Evolutionary conservation across 2,113 vertebrate genomes (phyloP).

Genomic region (Chloroceryle aenea): DNA sequence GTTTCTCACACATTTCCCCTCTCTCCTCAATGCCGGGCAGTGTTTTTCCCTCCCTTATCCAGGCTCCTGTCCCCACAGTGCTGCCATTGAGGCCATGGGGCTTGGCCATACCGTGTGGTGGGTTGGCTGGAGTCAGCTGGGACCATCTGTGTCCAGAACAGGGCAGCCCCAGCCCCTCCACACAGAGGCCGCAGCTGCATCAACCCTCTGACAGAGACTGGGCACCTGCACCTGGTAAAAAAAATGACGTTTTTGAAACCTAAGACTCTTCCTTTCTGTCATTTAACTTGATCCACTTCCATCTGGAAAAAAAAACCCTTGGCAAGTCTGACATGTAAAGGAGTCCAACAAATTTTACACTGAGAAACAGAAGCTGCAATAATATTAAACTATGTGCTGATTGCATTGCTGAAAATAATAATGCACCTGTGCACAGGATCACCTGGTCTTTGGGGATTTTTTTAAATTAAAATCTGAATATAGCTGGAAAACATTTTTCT

Average conservation of each 20-base stretch:
- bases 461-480: background rate
- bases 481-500: background rate
- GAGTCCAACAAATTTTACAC: background rate
- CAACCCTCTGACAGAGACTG: fast-evolving
- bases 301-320: background rate
- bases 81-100: fast-evolving
- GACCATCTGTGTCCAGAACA: fast-evolving
- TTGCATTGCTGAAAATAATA: background rate
- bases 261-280: background rate
- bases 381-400: background rate
- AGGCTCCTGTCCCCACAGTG: background rate
- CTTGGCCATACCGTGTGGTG: fast-evolving
- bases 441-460: too few species aligned
- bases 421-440: fast-evolving
- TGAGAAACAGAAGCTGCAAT: background rate
- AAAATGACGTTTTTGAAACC: background rate
- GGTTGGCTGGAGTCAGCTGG: fast-evolving
- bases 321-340: background rate
- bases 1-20: background rate
- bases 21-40: background rate
- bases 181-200: background rate
- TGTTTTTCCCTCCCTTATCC: background rate
- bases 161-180: fast-evolving
- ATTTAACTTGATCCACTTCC: background rate
- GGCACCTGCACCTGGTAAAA: fast-evolving